Conservation (phyloP, 2,113 vertebrate species). For the Galeopterus variegatus region DNA sequence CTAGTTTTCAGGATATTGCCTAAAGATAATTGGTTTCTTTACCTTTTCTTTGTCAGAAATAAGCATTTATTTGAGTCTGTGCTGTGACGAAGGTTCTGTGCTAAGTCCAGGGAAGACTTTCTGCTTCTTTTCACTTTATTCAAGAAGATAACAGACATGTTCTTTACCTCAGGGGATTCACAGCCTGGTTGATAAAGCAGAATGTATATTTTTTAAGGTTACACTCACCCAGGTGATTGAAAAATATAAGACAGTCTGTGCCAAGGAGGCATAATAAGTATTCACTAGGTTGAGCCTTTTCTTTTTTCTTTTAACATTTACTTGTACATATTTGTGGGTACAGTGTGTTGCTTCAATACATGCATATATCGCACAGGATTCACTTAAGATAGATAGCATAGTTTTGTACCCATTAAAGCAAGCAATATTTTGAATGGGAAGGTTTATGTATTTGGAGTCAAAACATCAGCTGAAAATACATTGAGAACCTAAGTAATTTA, state of each 20-base stretch:
- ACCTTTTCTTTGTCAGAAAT: neutral
- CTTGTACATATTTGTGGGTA: no score
- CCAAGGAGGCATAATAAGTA: constrained; percentile 39
- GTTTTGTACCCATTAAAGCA: constrained; percentile 34
- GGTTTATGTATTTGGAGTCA: constrained; percentile 70
- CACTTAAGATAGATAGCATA: no score
- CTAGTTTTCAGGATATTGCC: constrained; percentile 7
- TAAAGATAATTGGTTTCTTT: constrained; percentile 43
- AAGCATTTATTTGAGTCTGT: constrained; percentile 46
- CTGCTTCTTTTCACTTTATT: constrained; percentile 57
- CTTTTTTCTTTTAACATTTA: no score
- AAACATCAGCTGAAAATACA: constrained; percentile 63
- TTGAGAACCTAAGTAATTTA: constrained; percentile 64
- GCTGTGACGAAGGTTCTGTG: neutral
- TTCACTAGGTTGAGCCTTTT: constrained; percentile 4
- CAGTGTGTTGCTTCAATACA: no score
- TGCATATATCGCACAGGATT: no score
- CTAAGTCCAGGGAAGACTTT: constrained; percentile 13
- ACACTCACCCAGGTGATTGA: neutral
- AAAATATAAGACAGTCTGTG: neutral
- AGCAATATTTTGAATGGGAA: constrained; percentile 56
- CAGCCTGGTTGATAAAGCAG: constrained; percentile 7
- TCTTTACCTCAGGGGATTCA: neutral
- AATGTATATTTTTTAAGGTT: constrained; percentile 37
- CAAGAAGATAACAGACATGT: neutral